Conservation (phyloP, 2,888 invertebrate genomes). For the Aelia acuminata region DNA sequence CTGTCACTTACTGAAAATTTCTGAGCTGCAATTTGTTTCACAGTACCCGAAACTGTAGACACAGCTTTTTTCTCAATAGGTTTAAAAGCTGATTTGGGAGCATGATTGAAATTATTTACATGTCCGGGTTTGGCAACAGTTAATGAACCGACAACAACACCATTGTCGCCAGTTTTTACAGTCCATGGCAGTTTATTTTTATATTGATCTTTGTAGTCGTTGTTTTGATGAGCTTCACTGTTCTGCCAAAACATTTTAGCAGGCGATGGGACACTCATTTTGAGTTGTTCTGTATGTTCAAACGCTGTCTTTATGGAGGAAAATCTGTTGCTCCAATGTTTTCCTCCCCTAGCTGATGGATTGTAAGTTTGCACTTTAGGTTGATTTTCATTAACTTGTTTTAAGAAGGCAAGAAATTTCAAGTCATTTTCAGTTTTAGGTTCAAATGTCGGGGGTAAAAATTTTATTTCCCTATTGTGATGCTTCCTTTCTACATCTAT, state of each 20-base stretch:
- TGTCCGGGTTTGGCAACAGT: slow-evolving; percentile 68
- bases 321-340: slow-evolving; percentile 87
- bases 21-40: slow-evolving; percentile 69
- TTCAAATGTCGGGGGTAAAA: slow-evolving; percentile 77
- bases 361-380: slow-evolving; percentile 69
- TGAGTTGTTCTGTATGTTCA: slow-evolving; percentile 72
- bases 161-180: slow-evolving; percentile 68
- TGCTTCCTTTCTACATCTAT: slow-evolving; percentile 58
- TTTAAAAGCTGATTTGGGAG: slow-evolving; percentile 83
- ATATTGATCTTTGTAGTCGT: slow-evolving; percentile 56
- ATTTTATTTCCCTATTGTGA: slow-evolving; percentile 68
- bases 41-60: slow-evolving; percentile 65
- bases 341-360: slow-evolving; percentile 69
- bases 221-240: slow-evolving; percentile 69
- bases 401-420: slow-evolving; percentile 87
- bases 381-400: slow-evolving; percentile 77
- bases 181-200: slow-evolving; percentile 70
- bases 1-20: slow-evolving; percentile 65
- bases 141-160: slow-evolving; percentile 70
- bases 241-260: slow-evolving; percentile 77
- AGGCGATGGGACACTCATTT: slow-evolving; percentile 67
- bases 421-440: slow-evolving; percentile 89
- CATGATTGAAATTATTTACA: slow-evolving; percentile 77
- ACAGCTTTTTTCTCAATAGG: slow-evolving; percentile 71
- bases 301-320: slow-evolving; percentile 87